A percentile compares a stretch with the other conserved stretches of the same genome.
phyloP scores from a whole-genome alignment of 2,888 invertebrate genomes.

The Gibbula magus region DNA sequence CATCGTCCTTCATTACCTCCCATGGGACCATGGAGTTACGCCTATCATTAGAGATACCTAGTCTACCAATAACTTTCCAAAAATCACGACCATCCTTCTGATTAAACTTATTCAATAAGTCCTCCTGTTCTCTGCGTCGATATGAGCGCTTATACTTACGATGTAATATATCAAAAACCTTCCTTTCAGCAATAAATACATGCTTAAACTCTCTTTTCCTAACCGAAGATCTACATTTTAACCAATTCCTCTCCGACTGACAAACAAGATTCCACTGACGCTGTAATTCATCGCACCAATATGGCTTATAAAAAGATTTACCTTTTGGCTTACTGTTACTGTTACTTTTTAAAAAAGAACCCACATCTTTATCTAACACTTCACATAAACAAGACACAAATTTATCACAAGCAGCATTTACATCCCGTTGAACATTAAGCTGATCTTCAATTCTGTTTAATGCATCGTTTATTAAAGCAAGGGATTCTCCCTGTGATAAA shows the following conservation, averaged over 20 bases:
- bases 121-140: not conserved
- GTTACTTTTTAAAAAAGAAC: too few relatives aligned
- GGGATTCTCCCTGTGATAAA: too few relatives aligned
- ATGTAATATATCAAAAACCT: constrained; percentile 15
- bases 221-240: constrained; percentile 4
- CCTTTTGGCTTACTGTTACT: too few relatives aligned
- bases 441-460: not conserved
- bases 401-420: not conserved
- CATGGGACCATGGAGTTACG: constrained; percentile 9
- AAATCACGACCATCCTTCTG: constrained; percentile 10
- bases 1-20: constrained; percentile 14
- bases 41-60: constrained; percentile 21
- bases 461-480: too few relatives aligned
- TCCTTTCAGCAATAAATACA: not conserved
- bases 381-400: too few relatives aligned
- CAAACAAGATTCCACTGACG: too few relatives aligned
- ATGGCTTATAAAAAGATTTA: too few relatives aligned
- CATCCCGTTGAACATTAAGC: not conserved
- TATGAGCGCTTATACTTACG: constrained; percentile 19
- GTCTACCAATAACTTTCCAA: constrained; percentile 25
- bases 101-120: not conserved
- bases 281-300: too few relatives aligned
- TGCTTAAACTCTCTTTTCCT: not conserved
- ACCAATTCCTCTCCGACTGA: not conserved
- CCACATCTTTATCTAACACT: too few relatives aligned